Percentiles rank a stretch among this genome's conserved stretches.
phyloP scores from a whole-genome alignment of 2,888 invertebrate genomes.

The Latrodectus elegans region DNA sequence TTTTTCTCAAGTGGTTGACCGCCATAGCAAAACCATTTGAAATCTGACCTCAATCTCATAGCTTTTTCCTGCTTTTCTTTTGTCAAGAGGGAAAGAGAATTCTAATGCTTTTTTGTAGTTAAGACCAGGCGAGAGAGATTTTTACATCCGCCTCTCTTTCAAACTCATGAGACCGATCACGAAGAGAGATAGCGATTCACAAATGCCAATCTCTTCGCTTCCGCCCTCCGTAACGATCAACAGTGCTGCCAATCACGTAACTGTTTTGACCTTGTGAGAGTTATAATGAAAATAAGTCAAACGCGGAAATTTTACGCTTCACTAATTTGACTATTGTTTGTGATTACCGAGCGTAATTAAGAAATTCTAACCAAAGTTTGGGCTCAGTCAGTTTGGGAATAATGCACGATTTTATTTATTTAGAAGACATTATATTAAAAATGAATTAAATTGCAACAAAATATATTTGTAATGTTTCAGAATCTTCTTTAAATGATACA shows the following conservation, averaged over 20 bases:
- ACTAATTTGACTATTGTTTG: background rate
- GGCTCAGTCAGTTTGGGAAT: background rate
- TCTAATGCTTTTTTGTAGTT: conserved; percentile 6
- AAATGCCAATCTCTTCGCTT: background rate
- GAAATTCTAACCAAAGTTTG: no score
- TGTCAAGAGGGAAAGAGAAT: conserved; percentile 3
- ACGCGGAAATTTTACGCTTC: conserved; percentile 29
- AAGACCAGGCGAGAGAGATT: background rate
- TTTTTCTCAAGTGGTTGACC: conserved; percentile 52
- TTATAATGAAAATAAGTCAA: conserved; percentile 10
- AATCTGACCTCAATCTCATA: conserved; percentile 31
- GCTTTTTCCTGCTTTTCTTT: conserved; percentile 33
- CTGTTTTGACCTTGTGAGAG: conserved; percentile 25
- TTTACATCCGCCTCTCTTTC: conserved; percentile 45
- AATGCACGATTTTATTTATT: no score
- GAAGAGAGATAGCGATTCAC: background rate
- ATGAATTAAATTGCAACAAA: no score
- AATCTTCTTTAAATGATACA: no score
- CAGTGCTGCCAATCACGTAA: conserved; percentile 7
- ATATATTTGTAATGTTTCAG: no score
- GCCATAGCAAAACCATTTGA: conserved; percentile 51
- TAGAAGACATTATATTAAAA: no score
- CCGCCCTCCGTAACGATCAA: background rate
- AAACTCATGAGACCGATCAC: conserved; percentile 1
- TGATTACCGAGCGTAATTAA: no score